Base-by-base conservation (phyloP, 2,888 invertebrate species). In the Brenthis daphne region DNA sequence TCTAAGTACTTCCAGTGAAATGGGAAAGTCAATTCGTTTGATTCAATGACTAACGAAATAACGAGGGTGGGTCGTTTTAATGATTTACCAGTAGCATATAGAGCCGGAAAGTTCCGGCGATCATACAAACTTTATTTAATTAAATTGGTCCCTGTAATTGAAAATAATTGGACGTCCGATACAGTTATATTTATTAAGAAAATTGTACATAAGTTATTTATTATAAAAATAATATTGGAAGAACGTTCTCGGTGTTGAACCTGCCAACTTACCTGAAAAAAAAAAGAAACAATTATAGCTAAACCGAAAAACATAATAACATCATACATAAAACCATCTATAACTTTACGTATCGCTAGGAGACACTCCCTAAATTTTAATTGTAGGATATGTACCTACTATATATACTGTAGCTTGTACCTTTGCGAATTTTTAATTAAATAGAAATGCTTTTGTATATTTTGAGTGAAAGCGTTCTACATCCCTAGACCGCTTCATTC, bases 161-260 rank as follows among this genome's bases (percentile, higher is more conserved):
- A 20, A 63, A 54, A 16, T 37, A 60, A 60, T 50, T 60, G 60
- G 60, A 60, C n/a, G 50, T 60, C 29, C 60, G 58, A 50, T 60
- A 50, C 48, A 11, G 29, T 50, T 12, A 50, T 50, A 11, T 11
- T n/a, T 60, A 50, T 29, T 50, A 60, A 29, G 48, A 14, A 58
- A 48, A 58, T 48, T 6, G 33, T 33, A 6, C 6, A 33, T 6
- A 33, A 37, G 8, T 37, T 8, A 37, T 37, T 43, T 43, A 8
- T 2, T 11, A 43, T 11, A 3, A 43, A 43, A 43, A 37, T 37
- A 43, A 43, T 43, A 43, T 11, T 43, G 37, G 1, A 43, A 11
- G 8, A 37, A 37, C 37, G 6, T 37, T 8, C 8, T 43, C 13
- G n/a, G 14, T 33, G 8, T n/a, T 56, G 3, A 33, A 33, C n/a